Conservation (phyloP, 2,113 vertebrate genomes). For the Columba janthina region DNA sequence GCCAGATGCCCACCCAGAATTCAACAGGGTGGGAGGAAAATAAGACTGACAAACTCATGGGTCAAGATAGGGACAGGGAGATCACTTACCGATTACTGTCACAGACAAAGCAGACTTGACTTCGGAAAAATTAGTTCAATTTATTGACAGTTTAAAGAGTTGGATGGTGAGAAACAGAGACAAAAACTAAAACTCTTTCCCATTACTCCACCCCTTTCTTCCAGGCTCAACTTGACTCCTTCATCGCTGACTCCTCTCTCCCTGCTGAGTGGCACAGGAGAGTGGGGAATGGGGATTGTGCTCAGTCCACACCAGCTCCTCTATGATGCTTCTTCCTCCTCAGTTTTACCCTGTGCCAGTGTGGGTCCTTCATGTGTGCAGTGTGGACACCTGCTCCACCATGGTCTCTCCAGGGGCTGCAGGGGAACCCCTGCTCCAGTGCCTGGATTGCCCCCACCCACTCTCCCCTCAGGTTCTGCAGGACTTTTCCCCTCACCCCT, state of each 20-base stretch:
- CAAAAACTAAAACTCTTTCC: not conserved
- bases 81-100: not conserved
- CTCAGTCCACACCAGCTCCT: not conserved
- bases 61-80: not conserved
- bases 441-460: not conserved
- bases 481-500: not conserved
- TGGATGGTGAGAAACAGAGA: not conserved
- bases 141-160: not conserved
- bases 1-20: too few relatives aligned
- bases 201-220: fast-evolving
- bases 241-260: fast-evolving
- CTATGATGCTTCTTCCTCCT: not conserved
- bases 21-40: not conserved
- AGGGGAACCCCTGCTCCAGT: fast-evolving
- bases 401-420: not conserved
- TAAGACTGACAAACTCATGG: not conserved
- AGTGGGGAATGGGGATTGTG: not conserved
- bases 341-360: not conserved
- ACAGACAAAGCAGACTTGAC: not conserved
- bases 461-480: not conserved
- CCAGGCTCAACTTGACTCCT: not conserved
- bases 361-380: fast-evolving
- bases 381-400: too few relatives aligned
- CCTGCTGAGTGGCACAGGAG: not conserved
- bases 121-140: not conserved